Base-by-base conservation (phyloP, 1,140 invertebrate species). In the Drosophila punjabiensis region DNA sequence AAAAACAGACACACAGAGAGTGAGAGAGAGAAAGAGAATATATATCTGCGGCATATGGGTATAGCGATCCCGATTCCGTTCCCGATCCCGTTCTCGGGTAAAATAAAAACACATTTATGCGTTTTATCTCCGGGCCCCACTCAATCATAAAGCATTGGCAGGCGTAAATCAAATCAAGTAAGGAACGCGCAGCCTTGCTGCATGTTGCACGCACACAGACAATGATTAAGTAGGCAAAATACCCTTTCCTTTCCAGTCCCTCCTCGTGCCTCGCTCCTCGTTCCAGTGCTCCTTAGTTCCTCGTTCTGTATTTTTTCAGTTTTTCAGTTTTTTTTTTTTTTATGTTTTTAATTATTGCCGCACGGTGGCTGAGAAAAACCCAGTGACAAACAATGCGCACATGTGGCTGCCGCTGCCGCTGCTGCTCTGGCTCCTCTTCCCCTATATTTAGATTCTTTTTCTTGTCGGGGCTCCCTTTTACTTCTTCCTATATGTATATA, bases 161-260 rank as follows among this genome's bases (percentile, higher is more conserved):
- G 86, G 86, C 86, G 86, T 90, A 90, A 90, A 90, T 90, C 88
- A 92, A 92, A 89, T 89, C 85, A 89, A 89, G 86, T 90, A 85
- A 82, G 82, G 85, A 79, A n/a, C 32, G 32, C 48, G 43, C 47
- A 28, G 50, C 67, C 66, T 50, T 75, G 81, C 82, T 81, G 85
- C 85, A 89, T 90, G 85, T 82, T 89, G 85, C 85, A 90, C 85
- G 86, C 80, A 87, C 81, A 86, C 86, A 85, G 85, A 89, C 86
- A 89, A 90, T 89, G 85, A 89, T 89, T 89, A 89, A 89, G 85
- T 89, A 89, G 85, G 85, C 85, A 89, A 89, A 88, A 88, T 89
- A 83, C 70, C 41, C 78, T 64, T 58, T 56, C 64, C 43, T 73
- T 60, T 59, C 43, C 39, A 30, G 37, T 16, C 20, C 37, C 18